phyloP scores from a whole-genome alignment of 2,113 vertebrate genomes.

The Lepus timidus region DNA sequence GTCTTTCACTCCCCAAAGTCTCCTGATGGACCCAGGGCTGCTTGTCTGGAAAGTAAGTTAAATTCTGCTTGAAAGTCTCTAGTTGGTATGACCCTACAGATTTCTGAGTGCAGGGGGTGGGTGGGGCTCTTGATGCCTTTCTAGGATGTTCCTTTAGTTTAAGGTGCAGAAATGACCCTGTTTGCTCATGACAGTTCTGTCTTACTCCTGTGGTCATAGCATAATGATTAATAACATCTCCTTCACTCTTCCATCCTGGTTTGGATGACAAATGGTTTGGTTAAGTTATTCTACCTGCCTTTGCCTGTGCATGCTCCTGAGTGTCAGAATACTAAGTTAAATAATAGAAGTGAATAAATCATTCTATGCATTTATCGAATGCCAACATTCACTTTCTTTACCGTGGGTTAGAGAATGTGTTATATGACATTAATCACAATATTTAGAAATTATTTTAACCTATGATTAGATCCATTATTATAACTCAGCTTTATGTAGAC shows the following conservation, averaged over 20 bases:
- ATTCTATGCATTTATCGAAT: not conserved
- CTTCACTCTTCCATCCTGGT: not conserved
- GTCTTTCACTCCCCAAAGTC: accelerated
- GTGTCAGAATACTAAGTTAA: not conserved
- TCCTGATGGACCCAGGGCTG: not conserved
- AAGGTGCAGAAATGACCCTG: not conserved
- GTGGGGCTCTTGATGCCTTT: not conserved
- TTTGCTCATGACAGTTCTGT: not conserved
- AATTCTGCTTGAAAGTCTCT: not conserved
- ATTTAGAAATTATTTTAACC: not conserved
- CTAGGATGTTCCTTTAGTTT: not conserved
- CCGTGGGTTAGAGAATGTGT: not conserved
- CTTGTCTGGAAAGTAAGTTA: not conserved
- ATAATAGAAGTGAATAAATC: not conserved
- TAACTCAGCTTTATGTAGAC: not conserved
- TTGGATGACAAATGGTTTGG: not conserved
- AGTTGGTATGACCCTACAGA: not conserved
- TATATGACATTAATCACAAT: not conserved
- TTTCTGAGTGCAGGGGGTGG: not conserved
- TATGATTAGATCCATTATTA: not conserved
- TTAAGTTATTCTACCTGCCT: not conserved
- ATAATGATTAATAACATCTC: not conserved
- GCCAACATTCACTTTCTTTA: not conserved
- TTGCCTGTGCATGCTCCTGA: not conserved
- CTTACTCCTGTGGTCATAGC: not conserved